A percentile compares a stretch with the other conserved stretches of the same genome.
Evolutionary conservation across 2,113 vertebrate genomes (phyloP).

Genomic region (Falcunculus frontatus): DNA sequence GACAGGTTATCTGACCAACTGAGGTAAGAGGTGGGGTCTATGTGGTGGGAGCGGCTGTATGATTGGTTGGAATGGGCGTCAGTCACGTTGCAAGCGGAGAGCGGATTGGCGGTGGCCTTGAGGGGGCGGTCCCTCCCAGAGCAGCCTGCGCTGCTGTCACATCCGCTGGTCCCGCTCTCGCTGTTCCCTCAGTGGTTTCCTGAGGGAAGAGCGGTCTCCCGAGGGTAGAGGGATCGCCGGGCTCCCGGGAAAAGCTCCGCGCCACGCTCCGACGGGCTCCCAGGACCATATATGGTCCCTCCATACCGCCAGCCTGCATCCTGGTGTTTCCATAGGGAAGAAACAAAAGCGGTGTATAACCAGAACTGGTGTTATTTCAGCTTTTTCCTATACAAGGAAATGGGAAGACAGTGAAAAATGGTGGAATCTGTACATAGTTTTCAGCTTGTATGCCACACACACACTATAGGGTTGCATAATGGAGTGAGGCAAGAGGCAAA

Average conservation of each 20-base stretch:
- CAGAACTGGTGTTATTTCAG: not conserved
- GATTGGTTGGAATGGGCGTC: rapidly evolving
- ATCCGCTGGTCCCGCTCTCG: slow-evolving; percentile 34
- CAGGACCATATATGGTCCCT: not conserved
- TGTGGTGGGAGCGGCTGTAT: rapidly evolving
- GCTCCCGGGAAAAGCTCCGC: not conserved
- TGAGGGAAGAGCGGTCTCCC: not conserved
- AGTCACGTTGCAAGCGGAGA: not conserved
- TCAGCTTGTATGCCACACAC: not conserved
- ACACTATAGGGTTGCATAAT: not conserved
- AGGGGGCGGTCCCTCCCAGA: not conserved
- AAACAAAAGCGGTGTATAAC: not conserved
- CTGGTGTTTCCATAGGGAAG: not conserved
- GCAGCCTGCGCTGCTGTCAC: slow-evolving; percentile 42
- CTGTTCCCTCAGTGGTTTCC: slow-evolving; percentile 19
- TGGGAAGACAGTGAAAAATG: not conserved
- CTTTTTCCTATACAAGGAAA: not conserved
- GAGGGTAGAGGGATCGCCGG: not conserved
- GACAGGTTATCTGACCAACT: not conserved
- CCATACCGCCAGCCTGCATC: not conserved
- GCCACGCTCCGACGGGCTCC: rapidly evolving
- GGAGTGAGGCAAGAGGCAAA: not conserved
- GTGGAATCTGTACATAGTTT: not conserved
- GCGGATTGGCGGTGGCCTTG: not conserved
- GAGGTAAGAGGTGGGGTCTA: rapidly evolving